A percentile compares a stretch with the other conserved stretches of the same genome.
phyloP scores from a whole-genome alignment of 1,140 invertebrate genomes.

The Pararge aegeria region DNA sequence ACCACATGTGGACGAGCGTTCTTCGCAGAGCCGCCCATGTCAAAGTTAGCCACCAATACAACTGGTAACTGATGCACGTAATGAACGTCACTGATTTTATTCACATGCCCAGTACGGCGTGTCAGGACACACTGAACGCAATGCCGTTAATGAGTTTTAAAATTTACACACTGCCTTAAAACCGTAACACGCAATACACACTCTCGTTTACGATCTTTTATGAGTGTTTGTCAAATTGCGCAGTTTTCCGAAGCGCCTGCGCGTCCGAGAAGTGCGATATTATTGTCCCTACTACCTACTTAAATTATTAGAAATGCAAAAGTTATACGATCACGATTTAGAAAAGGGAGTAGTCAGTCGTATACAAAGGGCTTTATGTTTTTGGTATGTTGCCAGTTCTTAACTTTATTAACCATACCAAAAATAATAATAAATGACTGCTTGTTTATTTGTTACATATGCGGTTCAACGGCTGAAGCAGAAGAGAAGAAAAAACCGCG shows the following conservation, averaged over 20 bases:
- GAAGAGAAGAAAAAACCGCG: too few species aligned
- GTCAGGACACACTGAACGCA: slow-evolving; percentile 43
- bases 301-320: neutral
- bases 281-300: slow-evolving; percentile 1
- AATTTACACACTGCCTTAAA: slow-evolving; percentile 51
- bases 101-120: slow-evolving; percentile 56
- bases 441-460: too few species aligned
- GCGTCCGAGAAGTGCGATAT: neutral
- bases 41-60: slow-evolving; percentile 51
- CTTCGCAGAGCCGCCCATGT: slow-evolving; percentile 69
- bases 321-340: neutral
- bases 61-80: slow-evolving; percentile 59
- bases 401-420: too few species aligned
- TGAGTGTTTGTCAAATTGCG: slow-evolving; percentile 38
- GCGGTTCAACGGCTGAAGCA: too few species aligned
- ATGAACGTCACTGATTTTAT: slow-evolving; percentile 63
- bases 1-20: slow-evolving; percentile 70
- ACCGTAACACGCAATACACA: slow-evolving; percentile 43
- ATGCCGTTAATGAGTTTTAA: slow-evolving; percentile 38
- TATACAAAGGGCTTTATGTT: neutral
- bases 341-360: neutral
- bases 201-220: slow-evolving; percentile 31
- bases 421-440: too few species aligned
- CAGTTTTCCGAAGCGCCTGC: slow-evolving; percentile 36
- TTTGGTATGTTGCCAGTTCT: too few species aligned